Evolutionary conservation across 1,140 invertebrate species (phyloP), one percentile per base, ranked within the genome.

Genomic region (Dinoponera quadriceps): DNA sequence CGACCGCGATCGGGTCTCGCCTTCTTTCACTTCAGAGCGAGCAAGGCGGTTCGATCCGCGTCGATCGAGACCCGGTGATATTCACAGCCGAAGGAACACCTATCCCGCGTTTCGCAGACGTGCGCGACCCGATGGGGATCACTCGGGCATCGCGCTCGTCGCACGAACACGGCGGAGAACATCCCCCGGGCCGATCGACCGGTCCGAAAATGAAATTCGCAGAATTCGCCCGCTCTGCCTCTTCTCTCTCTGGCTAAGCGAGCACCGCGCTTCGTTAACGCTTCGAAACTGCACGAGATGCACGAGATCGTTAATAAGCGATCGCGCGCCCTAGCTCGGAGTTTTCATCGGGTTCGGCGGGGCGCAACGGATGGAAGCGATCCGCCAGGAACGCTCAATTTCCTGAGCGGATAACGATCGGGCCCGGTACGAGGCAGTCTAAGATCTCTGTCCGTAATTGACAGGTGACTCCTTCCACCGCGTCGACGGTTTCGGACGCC

Each of bases 401-500:
- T 89, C 33, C 83, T 54, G 44, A n/a, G 20, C 22, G 72, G 83
- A 88, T 88, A 88, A 85, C 55, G 74, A 88, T 88, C 87, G n/a
- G 62, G 73, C 65, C 59, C 68, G 33, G 57, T 57, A 75, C 59
- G 55, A 51, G 65, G 60, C 49, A 59, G 66, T 69, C 63, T 59
- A 74, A 51, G 60, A 66, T 38, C 44, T 69, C 71, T 62, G 59
- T 77, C 84, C 62, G 78, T 92, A 92, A 92, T 92, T 92, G 91
- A 92, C 88, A 90, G 90, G 83, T 89, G 89, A 90, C 85, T 90
- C 86, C 87, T 86, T 88, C 69, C 44, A 57, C 7, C 29, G 63
- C 48, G 69, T 63, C 66, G 68, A 68, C 57, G 69, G 33, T 54
- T 80, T 69, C n/a, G 54, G 27, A 44, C 72, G 57, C 59, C 74